Evolutionary conservation across 2,113 vertebrate genomes (phyloP).

Genomic region (Ciconia boyciana): DNA sequence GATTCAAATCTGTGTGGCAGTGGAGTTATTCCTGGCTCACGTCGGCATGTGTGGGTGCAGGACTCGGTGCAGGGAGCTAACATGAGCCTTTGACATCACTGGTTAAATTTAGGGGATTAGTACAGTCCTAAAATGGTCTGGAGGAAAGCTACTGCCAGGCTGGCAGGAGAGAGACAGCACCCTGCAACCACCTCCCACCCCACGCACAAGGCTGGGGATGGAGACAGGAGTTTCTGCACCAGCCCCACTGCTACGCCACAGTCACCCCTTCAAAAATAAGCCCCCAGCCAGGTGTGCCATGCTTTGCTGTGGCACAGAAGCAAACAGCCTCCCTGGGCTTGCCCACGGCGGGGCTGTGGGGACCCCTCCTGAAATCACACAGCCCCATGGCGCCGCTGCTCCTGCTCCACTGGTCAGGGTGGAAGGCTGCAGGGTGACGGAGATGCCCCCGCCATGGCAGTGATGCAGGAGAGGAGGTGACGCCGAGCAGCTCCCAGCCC

Average conservation of each 20-base stretch:
- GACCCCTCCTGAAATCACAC: neutral
- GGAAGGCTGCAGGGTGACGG: neutral
- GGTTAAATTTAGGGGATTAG: constrained; percentile 27
- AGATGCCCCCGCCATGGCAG: neutral
- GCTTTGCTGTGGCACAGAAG: neutral
- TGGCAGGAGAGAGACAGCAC: neutral
- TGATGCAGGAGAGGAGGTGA: neutral
- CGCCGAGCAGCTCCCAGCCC: neutral
- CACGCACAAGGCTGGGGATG: neutral
- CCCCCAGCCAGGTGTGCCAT: neutral
- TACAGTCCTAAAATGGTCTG: neutral
- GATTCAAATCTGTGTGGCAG: neutral
- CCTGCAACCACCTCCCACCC: neutral
- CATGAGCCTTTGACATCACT: constrained; percentile 19
- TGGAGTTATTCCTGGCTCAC: neutral
- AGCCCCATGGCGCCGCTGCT: neutral
- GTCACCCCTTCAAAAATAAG: neutral
- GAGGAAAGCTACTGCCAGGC: neutral
- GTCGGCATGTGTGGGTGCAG: neutral
- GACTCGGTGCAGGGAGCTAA: neutral
- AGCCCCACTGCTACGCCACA: rapidly evolving
- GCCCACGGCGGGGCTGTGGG: rapidly evolving
- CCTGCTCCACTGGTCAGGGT: rapidly evolving
- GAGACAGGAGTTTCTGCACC: neutral
- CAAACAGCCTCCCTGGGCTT: neutral